Conservation (phyloP, 2,888 invertebrate genomes). For the Ophion slaviceki region DNA sequence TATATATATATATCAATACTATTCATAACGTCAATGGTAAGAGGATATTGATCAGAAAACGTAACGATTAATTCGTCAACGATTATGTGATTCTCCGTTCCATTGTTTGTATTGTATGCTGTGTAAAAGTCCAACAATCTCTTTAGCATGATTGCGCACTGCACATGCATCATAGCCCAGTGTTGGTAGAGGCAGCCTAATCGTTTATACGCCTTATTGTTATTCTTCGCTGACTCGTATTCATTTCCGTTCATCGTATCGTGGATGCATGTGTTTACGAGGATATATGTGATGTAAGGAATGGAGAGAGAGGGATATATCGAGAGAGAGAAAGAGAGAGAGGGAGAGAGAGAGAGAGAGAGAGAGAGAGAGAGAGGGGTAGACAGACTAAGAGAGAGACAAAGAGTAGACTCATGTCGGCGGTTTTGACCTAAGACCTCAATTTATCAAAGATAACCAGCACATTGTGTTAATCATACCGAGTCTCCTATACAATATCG, state of each 20-base stretch:
- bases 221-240: constrained; percentile 33
- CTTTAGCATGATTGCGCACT: neutral
- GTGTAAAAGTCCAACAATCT: neutral
- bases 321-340: no score
- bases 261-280: neutral
- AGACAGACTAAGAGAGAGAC: neutral
- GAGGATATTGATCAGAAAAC: no score
- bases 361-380: neutral
- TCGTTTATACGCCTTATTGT: constrained; percentile 18
- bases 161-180: neutral
- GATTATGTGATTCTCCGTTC: neutral
- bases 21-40: no score
- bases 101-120: neutral
- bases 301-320: no score
- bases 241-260: constrained; percentile 40
- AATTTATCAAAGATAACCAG: constrained; percentile 31
- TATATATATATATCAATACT: no score
- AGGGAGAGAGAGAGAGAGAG: neutral
- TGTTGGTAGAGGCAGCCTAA: neutral
- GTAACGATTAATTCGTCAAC: neutral
- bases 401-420: constrained; percentile 1
- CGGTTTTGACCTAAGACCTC: constrained; percentile 14
- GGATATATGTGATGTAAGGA: no score
- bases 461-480: constrained; percentile 34
- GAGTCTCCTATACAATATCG: neutral